Base-by-base conservation (phyloP, 2,797 vertebrate species). In the Gymnoscopelus microlampas region DNA sequence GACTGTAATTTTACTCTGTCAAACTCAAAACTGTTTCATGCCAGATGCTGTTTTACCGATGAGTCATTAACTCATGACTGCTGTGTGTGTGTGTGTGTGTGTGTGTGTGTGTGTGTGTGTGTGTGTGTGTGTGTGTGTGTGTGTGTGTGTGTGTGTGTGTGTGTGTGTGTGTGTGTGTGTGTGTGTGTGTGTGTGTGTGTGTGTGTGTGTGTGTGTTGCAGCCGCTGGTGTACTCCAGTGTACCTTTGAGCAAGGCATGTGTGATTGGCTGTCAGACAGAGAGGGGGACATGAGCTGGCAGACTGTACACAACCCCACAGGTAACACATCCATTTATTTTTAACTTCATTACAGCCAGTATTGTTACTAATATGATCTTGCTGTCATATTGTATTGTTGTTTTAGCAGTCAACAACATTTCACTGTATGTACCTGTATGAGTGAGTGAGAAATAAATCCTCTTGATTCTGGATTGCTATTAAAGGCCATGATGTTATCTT, bases 281-380 rank as follows among this genome's bases (percentile, higher is more conserved):
- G 94, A 95, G 0, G 95, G 93, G 23, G 94, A 95, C 59, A 67
- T 95, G 9, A 92, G 87, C 75, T 98, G 97, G 97, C 93, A 96
- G 57, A 78, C 83, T 0, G 63, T 83, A 19, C 80, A 64, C 24
- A 91, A 87, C 39, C 63, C 76, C 0, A 76, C 87, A 88, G 96
- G 97, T 97, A 87, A 81, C 75, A 72, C 44, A 66, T 60, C 57
- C 53, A 59, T 62, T 51, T 44, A 57, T 3, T 53, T 26, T 29
- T 9, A 5, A 35, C 3, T 5, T 39, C 1, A 6, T 39, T 4
- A 39, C 5, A 39, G 7, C 35, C 7, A 7, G 35, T 39, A 7
- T 44, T 44, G 8, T 44, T 44, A 29, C 26, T 29, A 4, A 29
- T 29, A 44, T 44, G 9, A 44, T 44, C 39, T 44, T 10, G 9